Evolutionary conservation across 1,140 invertebrate genomes (phyloP).

Genomic region (Calliopsis andreniformis): DNA sequence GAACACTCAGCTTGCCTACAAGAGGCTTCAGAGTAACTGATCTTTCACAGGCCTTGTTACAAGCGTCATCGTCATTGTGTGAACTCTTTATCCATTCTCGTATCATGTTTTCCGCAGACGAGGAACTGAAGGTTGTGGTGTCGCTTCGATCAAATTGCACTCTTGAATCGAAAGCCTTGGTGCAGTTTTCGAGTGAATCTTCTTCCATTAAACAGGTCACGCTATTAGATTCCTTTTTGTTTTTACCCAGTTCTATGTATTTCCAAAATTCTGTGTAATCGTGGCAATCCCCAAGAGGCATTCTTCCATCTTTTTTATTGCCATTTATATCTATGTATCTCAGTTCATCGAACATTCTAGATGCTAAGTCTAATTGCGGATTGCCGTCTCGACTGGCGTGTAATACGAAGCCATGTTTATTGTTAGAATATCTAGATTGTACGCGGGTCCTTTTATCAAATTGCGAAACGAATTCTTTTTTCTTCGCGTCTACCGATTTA

Average conservation of each 20-base stretch:
- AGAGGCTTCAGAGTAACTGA: constrained; percentile 21
- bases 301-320: neutral
- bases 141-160: constrained; percentile 24
- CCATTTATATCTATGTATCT: neutral
- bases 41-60: neutral
- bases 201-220: constrained; percentile 26
- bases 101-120: constrained; percentile 62
- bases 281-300: neutral
- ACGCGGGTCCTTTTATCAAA: neutral
- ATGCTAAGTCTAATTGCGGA: constrained; percentile 13
- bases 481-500: neutral
- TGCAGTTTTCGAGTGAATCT: constrained; percentile 49
- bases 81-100: constrained; percentile 48
- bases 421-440: neutral
- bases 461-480: constrained; percentile 41
- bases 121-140: constrained; percentile 48
- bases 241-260: neutral
- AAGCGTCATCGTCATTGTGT: neutral
- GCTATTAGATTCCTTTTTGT: neutral
- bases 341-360: constrained; percentile 20
- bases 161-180: neutral
- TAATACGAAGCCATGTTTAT: constrained; percentile 40
- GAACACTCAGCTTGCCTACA: neutral
- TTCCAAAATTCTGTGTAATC: neutral
- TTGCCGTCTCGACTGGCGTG: constrained; percentile 28